Evolutionary conservation across 2,113 vertebrate genomes (phyloP), one percentile per base, ranked within the genome.

Genomic region (Rhinoderma darwinii): DNA sequence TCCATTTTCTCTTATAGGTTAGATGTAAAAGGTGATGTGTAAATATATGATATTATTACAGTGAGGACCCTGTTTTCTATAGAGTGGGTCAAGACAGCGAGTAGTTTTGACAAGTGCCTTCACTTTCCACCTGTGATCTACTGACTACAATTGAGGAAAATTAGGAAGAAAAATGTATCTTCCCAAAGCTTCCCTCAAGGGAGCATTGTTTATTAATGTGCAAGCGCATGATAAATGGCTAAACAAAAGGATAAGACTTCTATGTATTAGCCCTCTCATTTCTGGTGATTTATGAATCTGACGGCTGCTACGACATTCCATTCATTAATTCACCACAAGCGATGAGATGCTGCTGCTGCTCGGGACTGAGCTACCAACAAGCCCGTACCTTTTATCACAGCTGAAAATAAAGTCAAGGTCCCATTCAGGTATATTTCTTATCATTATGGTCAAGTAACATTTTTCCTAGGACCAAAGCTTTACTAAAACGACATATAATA

Each of bases 281-380:
- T 96, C 95, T 93, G 89, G 92, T 97, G 96, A 99, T 98, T 99
- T 98, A 98, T 98, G 96, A 95, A 97, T 92, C 92, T 94, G 94
- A 95, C 90, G 92, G 94, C 92, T 94, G 92, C 91, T 96, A 93
- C 95, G 94, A 93, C 93, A 91, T 93, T 93, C 90, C 90, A 91
- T 93, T 95, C 96, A 97, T 98, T 97, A 98, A 98, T 97, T 96
- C 92, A 93, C 90, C 92, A 92, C 89, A 91, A 94, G 92, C 87
- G 88, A 95, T 92, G 91, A 95, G 94, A 94, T 88, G 92, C 88
- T 86, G 88, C 92, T 94, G 93, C 93, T 89, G 44, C 56, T 43
- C 17, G 54, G 83, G 88, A 90, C 87, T 86, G 84, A 83, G 84
- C 84, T 88, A 89, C 84, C 30, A 87, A 76, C 83, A 88, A 89